phyloP scores from a whole-genome alignment of 2,113 vertebrate genomes.

The Suncus etruscus region DNA sequence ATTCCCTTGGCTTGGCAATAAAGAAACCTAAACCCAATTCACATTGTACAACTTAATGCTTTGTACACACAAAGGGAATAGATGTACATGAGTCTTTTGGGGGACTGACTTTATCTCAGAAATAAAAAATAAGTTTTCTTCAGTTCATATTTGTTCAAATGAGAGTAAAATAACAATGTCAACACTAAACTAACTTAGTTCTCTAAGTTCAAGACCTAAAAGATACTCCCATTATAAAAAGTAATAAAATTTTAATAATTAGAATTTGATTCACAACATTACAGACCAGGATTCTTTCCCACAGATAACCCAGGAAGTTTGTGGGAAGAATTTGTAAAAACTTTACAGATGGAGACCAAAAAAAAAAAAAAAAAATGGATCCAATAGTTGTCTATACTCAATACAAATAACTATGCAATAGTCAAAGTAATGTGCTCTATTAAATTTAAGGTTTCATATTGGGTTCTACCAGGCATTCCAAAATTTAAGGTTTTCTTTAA shows the following conservation, averaged over 20 bases:
- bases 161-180: constrained; percentile 29
- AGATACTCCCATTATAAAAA: constrained; percentile 13
- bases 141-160: not conserved
- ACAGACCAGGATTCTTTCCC: not conserved
- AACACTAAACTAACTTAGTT: constrained; percentile 42
- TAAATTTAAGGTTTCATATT: constrained; percentile 47
- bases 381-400: constrained; percentile 14
- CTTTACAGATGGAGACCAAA: not conserved
- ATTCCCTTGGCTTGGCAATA: not conserved
- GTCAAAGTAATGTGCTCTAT: not conserved
- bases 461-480: constrained; percentile 42
- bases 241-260: constrained; percentile 44
- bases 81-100: not conserved
- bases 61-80: not conserved
- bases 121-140: constrained; percentile 52
- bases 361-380: constrained; percentile 31
- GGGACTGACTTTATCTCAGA: constrained; percentile 13
- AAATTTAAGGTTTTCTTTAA: constrained; percentile 42
- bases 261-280: constrained; percentile 25
- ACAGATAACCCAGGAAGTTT: not conserved
- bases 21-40: not conserved
- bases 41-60: not conserved
- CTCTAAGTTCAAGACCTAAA: constrained; percentile 27
- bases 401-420: constrained; percentile 27
- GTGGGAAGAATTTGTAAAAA: constrained; percentile 19